phyloP scores from a whole-genome alignment of 2,888 invertebrate genomes.

The Spodoptera littoralis region DNA sequence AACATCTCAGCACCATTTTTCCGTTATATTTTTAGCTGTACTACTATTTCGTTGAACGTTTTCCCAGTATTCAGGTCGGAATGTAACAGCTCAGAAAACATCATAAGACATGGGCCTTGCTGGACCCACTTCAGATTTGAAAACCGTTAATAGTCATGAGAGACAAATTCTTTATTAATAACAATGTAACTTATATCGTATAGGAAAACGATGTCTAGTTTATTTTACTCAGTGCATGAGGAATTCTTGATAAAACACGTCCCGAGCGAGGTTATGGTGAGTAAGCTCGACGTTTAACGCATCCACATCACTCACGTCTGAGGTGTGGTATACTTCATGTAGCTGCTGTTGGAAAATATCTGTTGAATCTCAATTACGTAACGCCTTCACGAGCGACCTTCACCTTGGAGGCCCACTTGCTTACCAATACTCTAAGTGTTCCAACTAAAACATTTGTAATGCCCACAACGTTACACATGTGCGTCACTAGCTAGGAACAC shows the following conservation, averaged over 20 bases:
- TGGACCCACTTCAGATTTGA: slow-evolving; percentile 7
- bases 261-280: slow-evolving; percentile 50
- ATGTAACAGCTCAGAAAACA: slow-evolving; percentile 17
- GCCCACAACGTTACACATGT: slow-evolving; percentile 20
- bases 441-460: slow-evolving; percentile 23
- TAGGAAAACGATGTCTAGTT: slow-evolving; percentile 4
- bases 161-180: no score
- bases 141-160: background rate
- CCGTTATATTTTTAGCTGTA: slow-evolving; percentile 33
- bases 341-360: slow-evolving; percentile 56
- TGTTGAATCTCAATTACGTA: slow-evolving; percentile 70
- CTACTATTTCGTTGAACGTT: slow-evolving; percentile 26
- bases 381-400: slow-evolving; percentile 66
- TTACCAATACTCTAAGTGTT: slow-evolving; percentile 52
- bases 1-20: slow-evolving; percentile 18
- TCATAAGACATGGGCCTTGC: slow-evolving; percentile 2
- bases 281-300: slow-evolving; percentile 31
- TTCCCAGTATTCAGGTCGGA: slow-evolving; percentile 23
- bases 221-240: slow-evolving; percentile 15
- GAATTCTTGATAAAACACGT: slow-evolving; percentile 33
- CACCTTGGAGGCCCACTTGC: slow-evolving; percentile 76
- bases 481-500: slow-evolving; percentile 22
- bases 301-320: slow-evolving; percentile 41
- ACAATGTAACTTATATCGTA: background rate
- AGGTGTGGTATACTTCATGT: slow-evolving; percentile 44